Conservation (phyloP, 2,113 vertebrate species). For the Lanius ludovicianus region DNA sequence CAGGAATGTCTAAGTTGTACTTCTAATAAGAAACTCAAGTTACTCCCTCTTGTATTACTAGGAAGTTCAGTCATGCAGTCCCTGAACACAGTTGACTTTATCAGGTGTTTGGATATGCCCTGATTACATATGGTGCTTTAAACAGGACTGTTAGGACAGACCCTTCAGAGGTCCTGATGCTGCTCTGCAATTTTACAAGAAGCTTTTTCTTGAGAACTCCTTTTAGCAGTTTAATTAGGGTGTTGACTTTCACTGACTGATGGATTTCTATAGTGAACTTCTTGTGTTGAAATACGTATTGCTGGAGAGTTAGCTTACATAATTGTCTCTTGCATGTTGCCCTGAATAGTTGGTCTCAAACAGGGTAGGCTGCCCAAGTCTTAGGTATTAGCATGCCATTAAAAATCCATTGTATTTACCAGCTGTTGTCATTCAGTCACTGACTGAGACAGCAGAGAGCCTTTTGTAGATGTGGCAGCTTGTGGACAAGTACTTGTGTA, state of each 20-base stretch:
- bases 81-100: not conserved
- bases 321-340: not conserved
- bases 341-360: not conserved
- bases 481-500: not conserved
- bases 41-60: accelerated
- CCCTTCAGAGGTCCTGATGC: not conserved
- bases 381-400: not conserved
- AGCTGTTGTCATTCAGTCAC: not conserved
- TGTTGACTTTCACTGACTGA: not conserved
- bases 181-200: not conserved
- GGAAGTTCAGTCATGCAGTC: not conserved
- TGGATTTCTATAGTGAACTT: not conserved
- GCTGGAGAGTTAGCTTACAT: not conserved
- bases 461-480: not conserved
- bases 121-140: not conserved
- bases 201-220: not conserved
- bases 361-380: not conserved
- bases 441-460: not conserved
- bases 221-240: not conserved
- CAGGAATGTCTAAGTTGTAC: not conserved
- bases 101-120: not conserved
- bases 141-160: not conserved
- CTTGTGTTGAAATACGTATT: not conserved
- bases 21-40: not conserved
- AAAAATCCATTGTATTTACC: not conserved